Evolutionary conservation across 2,888 invertebrate species (phyloP).

Genomic region (Hirtodrosophila cameraria): DNA sequence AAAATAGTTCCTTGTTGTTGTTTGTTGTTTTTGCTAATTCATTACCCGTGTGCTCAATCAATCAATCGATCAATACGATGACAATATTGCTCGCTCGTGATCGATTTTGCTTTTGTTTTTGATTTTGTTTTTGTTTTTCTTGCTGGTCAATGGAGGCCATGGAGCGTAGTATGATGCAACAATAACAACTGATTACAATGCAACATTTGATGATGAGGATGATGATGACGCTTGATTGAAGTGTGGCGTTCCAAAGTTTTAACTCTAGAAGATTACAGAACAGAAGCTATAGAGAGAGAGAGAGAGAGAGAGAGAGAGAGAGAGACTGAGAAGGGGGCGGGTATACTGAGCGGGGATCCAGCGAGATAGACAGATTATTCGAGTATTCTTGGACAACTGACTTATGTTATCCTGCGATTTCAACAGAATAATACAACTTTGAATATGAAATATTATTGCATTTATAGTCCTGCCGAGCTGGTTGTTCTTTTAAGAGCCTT

Average conservation of each 20-base stretch:
- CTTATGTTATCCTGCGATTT: no score
- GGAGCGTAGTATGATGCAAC: constrained; percentile 63
- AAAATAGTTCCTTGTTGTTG: no score
- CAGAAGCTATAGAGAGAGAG: no score
- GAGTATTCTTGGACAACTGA: no score
- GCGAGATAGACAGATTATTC: no score
- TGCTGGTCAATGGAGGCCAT: constrained; percentile 48
- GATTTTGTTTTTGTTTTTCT: constrained; percentile 19
- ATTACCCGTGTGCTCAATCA: constrained; percentile 47
- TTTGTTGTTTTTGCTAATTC: not conserved
- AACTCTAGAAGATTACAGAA: constrained; percentile 1
- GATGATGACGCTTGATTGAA: not conserved
- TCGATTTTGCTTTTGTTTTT: constrained; percentile 14
- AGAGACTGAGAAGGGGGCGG: no score
- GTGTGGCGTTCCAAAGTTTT: constrained; percentile 10
- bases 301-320: not conserved
- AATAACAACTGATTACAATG: constrained; percentile 71
- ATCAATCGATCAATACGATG: constrained; percentile 42
- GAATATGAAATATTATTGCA: no score
- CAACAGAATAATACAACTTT: no score
- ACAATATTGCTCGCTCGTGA: constrained; percentile 32
- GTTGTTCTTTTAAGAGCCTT: no score
- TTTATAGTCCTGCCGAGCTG: no score
- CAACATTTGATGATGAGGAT: constrained; percentile 20
- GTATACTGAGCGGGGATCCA: no score